A percentile compares a stretch with the other conserved stretches of the same genome.
Conservation (phyloP, 2,888 invertebrate genomes). For the Volucella zonaria region DNA sequence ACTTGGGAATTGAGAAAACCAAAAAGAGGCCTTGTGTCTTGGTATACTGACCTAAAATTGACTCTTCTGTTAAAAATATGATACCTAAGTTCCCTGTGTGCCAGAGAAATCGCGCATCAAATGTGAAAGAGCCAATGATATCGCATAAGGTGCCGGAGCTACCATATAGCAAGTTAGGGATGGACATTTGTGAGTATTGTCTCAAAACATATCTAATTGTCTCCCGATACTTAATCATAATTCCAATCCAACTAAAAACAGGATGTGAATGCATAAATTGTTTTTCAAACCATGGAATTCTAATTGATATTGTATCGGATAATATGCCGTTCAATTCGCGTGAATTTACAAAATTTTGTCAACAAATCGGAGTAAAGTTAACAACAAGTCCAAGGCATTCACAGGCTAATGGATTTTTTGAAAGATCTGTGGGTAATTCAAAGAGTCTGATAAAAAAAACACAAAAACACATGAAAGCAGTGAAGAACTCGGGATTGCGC, state of each 20-base stretch:
- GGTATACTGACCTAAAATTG: conserved; percentile 75
- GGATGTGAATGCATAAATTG: conserved; percentile 54
- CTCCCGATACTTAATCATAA: conserved; percentile 68
- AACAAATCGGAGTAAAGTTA: conserved; percentile 38
- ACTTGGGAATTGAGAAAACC: too few species aligned
- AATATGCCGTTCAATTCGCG: conserved; percentile 63
- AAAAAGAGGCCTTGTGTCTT: conserved; percentile 39
- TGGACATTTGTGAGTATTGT: conserved; percentile 62
- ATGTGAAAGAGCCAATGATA: conserved; percentile 62
- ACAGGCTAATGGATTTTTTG: conserved; percentile 71
- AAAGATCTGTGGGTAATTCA: conserved; percentile 55
- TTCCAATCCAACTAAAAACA: conserved; percentile 65
- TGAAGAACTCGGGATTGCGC: conserved; percentile 49
- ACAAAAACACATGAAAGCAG: conserved; percentile 48
- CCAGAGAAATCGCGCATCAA: conserved; percentile 50
- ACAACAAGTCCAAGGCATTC: conserved; percentile 65
- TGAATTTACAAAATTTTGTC: conserved; percentile 56
- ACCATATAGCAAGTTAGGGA: conserved; percentile 43
- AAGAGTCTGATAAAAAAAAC: conserved; percentile 55
- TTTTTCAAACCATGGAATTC: conserved; percentile 57
- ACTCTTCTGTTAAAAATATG: conserved; percentile 66
- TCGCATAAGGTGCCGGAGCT: conserved; percentile 48
- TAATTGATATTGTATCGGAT: conserved; percentile 61
- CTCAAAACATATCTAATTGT: conserved; percentile 50
- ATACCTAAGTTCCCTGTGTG: conserved; percentile 55